These are phyloP conservation scores for Lithophane socia DNA, from an alignment of 2,888 invertebrate genomes.

Conservation along the genomic window DNA sequence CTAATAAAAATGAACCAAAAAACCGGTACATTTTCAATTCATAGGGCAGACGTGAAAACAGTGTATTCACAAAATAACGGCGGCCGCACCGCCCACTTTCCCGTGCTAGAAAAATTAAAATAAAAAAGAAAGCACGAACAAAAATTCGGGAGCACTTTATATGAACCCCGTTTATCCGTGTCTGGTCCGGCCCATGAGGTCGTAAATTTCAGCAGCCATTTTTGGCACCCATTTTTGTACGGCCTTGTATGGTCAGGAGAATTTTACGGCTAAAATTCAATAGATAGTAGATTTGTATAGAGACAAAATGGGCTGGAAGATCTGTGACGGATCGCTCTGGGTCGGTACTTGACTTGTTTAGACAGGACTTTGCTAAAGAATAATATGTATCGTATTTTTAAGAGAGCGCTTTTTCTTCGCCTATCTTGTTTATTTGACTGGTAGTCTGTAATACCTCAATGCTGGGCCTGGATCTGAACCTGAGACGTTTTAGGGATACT, in stretches of 20 bases:
- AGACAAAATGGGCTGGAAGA: slow-evolving; percentile 46
- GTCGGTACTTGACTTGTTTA: slow-evolving; percentile 9
- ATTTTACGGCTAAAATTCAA: slow-evolving; percentile 69
- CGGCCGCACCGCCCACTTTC: slow-evolving; percentile 69
- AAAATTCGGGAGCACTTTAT: slow-evolving; percentile 77
- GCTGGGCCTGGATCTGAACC: neutral
- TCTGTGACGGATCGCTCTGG: slow-evolving; percentile 36
- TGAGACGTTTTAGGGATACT: neutral
- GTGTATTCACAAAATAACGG: slow-evolving; percentile 65
- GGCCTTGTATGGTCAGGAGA: slow-evolving; percentile 67
- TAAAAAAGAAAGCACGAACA: slow-evolving; percentile 68
- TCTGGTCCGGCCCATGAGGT: slow-evolving; percentile 71
- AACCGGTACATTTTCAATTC: slow-evolving; percentile 59
- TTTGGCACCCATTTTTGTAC: slow-evolving; percentile 74
- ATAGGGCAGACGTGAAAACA: slow-evolving; percentile 55
- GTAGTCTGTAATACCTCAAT: neutral
- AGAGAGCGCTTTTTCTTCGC: neutral
- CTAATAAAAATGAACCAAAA: slow-evolving; percentile 27
- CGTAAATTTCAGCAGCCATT: slow-evolving; percentile 76
- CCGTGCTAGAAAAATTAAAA: slow-evolving; percentile 80
- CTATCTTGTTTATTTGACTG: neutral
- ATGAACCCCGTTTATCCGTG: slow-evolving; percentile 76
- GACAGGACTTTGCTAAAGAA: neutral
- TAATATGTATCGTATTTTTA: neutral
- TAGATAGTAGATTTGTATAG: slow-evolving; percentile 61